Base-by-base conservation (phyloP, 2,113 vertebrate genomes). In the Ciconia boyciana region DNA sequence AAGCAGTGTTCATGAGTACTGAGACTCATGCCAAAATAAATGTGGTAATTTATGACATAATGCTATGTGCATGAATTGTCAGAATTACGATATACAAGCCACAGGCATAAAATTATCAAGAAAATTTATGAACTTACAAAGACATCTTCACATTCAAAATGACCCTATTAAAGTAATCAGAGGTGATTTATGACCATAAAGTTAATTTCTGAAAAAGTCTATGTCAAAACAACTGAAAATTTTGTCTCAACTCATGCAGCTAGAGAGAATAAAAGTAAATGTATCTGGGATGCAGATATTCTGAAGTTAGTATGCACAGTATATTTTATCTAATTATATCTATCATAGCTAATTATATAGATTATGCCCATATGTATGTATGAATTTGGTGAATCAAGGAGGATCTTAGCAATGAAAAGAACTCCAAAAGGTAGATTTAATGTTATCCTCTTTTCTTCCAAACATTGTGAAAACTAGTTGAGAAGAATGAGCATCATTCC, bases 21-120 rank as follows among this genome's bases (percentile, higher is more conserved):
- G 80, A 76, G 32, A 32, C 22, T 86, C 46, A 14, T 78, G 80
- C 75, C 71, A 96, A 96, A 96, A 91, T 96, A 96, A 91, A 93
- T 72, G 49, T 72, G 25, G 22, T 95, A 91, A 95, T 96, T 96
- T 95, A 91, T 94, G 65, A 65, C 83, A 90, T 93, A 89, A 89
- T 94, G 95, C 92, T 96, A 46, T 57, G 57, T 97, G 95, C 93
- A 91, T 97, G 96, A 97, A 92, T 97, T 96, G 92, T 97, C 97
- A 96, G 94, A 97, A 97, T 95, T 93, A 91, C 3, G 0, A 92
- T 72, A 82, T 83, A 89, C 70, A 75, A 96, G 95, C 95, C 89
- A 96, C 74, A 58, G 85, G 85, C 93, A 94, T 89, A 96, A 95
- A 93, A 94, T 96, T 65, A 91, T 46, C 76, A 62, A 86, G 79